Percentiles rank a stretch among this genome's conserved stretches.
phyloP scores from a whole-genome alignment of 1,140 invertebrate genomes.

The Caerostris extrusa region DNA sequence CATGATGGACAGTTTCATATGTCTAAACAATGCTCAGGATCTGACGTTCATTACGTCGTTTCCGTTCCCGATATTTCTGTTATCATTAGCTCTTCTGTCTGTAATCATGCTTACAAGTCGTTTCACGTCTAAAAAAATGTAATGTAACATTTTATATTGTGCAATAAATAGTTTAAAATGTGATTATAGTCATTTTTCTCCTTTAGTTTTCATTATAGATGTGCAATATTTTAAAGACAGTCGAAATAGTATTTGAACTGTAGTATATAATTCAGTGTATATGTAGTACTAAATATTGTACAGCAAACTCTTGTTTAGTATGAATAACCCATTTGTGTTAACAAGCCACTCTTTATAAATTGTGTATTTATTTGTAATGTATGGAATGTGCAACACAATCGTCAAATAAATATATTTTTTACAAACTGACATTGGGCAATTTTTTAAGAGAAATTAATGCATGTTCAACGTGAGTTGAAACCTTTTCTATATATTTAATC shows the following conservation, averaged over 20 bases:
- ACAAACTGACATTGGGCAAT: neutral
- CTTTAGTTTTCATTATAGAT: neutral
- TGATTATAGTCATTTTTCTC: neutral
- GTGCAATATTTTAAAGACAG: neutral
- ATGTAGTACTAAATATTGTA: neutral
- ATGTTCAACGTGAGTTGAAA: too few species aligned
- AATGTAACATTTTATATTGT: neutral
- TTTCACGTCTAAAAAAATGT: too few species aligned
- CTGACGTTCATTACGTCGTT: too few species aligned
- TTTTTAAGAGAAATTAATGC: neutral
- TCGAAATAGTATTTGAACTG: neutral
- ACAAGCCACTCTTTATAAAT: neutral
- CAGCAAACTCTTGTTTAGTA: neutral
- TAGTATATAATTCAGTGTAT: neutral
- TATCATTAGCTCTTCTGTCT: too few species aligned
- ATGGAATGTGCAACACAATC: conserved; percentile 2
- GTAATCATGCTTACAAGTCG: too few species aligned
- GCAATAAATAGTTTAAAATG: neutral
- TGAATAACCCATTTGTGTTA: neutral
- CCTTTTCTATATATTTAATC: too few species aligned
- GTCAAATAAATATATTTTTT: conserved; percentile 42
- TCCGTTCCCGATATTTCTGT: too few species aligned
- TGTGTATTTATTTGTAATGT: conserved; percentile 47
- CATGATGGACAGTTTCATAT: too few species aligned
- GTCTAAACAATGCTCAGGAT: too few species aligned